Evolutionary conservation across 1,140 invertebrate species (phyloP).

Genomic region (Leguminivora glycinivorella): DNA sequence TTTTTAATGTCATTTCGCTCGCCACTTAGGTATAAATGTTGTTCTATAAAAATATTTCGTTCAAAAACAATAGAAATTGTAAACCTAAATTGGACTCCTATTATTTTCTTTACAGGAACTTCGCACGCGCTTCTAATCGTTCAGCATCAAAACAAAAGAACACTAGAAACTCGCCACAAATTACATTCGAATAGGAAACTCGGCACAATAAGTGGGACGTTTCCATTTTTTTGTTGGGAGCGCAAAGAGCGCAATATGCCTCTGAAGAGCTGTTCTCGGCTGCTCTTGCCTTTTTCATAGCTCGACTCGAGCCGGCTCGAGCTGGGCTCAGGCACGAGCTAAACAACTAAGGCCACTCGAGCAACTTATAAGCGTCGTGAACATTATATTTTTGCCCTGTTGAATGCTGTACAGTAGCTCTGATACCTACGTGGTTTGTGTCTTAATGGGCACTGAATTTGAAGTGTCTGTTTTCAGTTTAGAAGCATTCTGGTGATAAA

Average conservation of each 20-base stretch:
- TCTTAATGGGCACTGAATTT: too few relatives aligned
- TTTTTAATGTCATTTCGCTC: too few relatives aligned
- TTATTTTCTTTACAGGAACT: background rate
- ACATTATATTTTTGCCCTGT: constrained; percentile 16
- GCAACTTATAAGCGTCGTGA: constrained; percentile 35
- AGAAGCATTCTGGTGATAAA: too few relatives aligned
- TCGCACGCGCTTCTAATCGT: background rate
- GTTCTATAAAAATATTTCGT: too few relatives aligned
- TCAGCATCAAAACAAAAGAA: constrained; percentile 4
- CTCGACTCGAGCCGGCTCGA: constrained; percentile 32
- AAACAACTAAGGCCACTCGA: constrained; percentile 45
- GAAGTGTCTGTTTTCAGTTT: too few relatives aligned
- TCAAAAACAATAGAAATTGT: too few relatives aligned
- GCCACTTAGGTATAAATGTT: too few relatives aligned
- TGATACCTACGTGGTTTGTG: too few relatives aligned
- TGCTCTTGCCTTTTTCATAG: constrained; percentile 39
- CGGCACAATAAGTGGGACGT: constrained; percentile 28
- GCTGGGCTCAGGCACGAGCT: constrained; percentile 31
- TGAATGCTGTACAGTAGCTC: background rate
- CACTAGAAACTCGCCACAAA: constrained; percentile 10
- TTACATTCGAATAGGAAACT: constrained; percentile 31
- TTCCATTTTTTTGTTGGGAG: constrained; percentile 39
- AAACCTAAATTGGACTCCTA: background rate
- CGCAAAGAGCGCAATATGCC: constrained; percentile 44
- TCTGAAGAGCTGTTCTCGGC: constrained; percentile 34